Evolutionary conservation across 2,888 invertebrate genomes (phyloP).

Genomic region (Hedychridium roseum): DNA sequence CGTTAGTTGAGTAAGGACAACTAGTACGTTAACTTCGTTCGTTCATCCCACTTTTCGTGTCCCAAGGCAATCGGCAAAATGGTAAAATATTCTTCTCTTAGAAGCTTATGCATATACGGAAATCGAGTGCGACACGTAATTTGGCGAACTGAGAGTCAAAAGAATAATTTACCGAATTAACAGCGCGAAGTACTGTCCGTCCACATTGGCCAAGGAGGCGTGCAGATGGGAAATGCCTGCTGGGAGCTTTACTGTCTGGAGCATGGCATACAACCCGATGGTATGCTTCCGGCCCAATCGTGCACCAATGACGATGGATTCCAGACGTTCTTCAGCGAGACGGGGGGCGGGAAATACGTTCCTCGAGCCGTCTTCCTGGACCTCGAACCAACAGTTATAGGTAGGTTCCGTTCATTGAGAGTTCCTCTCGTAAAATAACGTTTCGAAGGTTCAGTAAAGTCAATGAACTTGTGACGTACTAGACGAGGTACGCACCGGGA

Average conservation of each 20-base stretch:
- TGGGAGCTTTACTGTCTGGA: conserved; percentile 86
- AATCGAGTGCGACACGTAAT: no score
- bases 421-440: not conserved
- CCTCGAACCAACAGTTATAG: conserved; percentile 87
- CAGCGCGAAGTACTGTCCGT: conserved; percentile 87
- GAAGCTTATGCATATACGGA: no score
- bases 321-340: conserved; percentile 83
- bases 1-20: conserved; percentile 22
- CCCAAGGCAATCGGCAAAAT: conserved; percentile 19
- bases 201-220: conserved; percentile 86
- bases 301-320: conserved; percentile 65
- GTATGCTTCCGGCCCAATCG: conserved; percentile 68
- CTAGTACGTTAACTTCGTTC: conserved; percentile 17
- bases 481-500: conserved; percentile 68
- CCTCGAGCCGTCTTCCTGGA: conserved; percentile 88
- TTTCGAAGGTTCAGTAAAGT: not conserved
- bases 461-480: not conserved
- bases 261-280: conserved; percentile 83
- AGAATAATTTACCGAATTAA: not conserved
- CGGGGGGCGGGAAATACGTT: conserved; percentile 86
- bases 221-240: conserved; percentile 85
- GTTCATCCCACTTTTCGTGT: conserved; percentile 17
- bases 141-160: no score
- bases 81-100: conserved; percentile 33
- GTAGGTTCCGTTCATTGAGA: conserved; percentile 57